These are phyloP conservation scores for Caiman crocodilus DNA, from an alignment of 2,797 vertebrate species.

Conservation along the genomic window DNA sequence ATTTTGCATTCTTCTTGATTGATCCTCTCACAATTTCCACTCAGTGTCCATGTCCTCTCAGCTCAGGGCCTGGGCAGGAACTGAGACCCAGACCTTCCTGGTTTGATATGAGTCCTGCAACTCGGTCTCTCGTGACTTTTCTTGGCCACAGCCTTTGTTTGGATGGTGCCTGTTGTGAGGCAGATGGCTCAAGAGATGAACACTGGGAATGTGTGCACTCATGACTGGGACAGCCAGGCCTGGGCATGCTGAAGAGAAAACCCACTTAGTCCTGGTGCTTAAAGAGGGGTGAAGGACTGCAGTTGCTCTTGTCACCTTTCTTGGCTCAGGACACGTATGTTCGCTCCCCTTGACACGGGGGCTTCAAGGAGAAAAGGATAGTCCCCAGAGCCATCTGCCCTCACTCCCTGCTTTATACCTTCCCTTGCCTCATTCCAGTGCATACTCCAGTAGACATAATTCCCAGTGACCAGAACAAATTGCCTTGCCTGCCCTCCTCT, in stretches of 20 bases:
- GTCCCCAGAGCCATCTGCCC: neutral
- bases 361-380: neutral
- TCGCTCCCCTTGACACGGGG: too few species aligned
- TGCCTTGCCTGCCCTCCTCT: neutral
- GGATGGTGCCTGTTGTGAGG: neutral
- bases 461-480: fast-evolving
- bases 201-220: neutral
- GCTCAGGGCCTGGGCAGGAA: neutral
- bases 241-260: neutral
- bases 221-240: neutral
- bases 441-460: neutral
- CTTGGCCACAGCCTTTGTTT: neutral
- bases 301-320: neutral
- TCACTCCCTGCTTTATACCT: too few species aligned
- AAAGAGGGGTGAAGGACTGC: neutral
- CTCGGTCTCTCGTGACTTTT: neutral
- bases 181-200: neutral
- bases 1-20: neutral
- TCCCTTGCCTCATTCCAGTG: neutral
- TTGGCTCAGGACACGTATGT: neutral
- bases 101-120: neutral
- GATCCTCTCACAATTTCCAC: neutral
- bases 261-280: neutral
- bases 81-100: neutral
- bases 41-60: neutral